phyloP scores from a whole-genome alignment of 1,140 invertebrate species.

The Drosophila littoralis region DNA sequence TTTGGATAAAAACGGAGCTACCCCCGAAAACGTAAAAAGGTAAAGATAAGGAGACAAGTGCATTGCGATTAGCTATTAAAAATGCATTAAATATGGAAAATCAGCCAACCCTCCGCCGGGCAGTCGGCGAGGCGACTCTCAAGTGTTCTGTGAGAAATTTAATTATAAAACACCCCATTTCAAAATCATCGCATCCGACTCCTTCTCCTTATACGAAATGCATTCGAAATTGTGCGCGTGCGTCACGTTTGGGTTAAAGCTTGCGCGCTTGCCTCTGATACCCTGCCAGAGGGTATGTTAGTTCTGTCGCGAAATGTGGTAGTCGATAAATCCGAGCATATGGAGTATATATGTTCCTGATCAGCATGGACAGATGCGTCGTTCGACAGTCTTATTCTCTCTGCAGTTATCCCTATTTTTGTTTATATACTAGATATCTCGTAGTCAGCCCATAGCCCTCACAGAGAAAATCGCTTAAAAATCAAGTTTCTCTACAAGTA shows the following conservation, averaged over 20 bases:
- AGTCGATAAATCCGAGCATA: too few relatives aligned
- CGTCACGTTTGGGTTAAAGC: slow-evolving; percentile 38
- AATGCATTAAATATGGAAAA: slow-evolving; percentile 16
- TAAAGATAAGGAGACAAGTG: slow-evolving; percentile 13
- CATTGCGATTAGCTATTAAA: slow-evolving; percentile 18
- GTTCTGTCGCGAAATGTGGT: too few relatives aligned
- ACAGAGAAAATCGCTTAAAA: too few relatives aligned
- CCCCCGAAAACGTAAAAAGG: slow-evolving; percentile 2
- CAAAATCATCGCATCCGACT: slow-evolving; percentile 24
- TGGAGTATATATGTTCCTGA: too few relatives aligned
- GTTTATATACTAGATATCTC: too few relatives aligned
- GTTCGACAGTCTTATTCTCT: too few relatives aligned
- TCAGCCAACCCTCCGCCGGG: neutral
- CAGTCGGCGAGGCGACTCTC: neutral
- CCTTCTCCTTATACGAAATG: slow-evolving; percentile 35
- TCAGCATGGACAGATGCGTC: too few relatives aligned
- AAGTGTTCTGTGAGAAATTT: slow-evolving; percentile 31
- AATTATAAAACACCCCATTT: slow-evolving; percentile 58
- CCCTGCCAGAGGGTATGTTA: too few relatives aligned
- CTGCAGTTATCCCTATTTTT: too few relatives aligned
- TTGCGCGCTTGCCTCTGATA: too few relatives aligned
- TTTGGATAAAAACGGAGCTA: slow-evolving; percentile 8
- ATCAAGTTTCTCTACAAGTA: too few relatives aligned
- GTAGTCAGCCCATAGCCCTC: too few relatives aligned
- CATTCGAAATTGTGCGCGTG: slow-evolving; percentile 67